phyloP scores from a whole-genome alignment of 2,888 invertebrate genomes.

The Oligia fasciuncula region DNA sequence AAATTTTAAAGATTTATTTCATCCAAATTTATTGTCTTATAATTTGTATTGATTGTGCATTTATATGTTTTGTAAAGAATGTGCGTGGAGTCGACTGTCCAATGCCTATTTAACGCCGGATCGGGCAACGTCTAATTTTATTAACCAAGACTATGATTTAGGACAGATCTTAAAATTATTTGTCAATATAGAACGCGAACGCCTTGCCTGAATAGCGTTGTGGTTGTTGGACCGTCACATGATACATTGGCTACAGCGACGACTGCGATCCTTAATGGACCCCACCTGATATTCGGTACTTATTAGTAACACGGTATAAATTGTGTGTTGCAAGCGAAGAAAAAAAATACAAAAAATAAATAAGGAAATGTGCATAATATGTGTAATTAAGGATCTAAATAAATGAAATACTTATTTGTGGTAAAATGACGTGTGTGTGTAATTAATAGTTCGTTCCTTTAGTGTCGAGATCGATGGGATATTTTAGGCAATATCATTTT shows the following conservation, averaged over 20 bases:
- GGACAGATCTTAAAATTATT: conserved; percentile 23
- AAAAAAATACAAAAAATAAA: conserved; percentile 67
- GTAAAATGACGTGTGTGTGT: conserved; percentile 68
- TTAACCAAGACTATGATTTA: neutral
- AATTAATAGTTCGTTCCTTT: conserved; percentile 64
- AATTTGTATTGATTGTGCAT: conserved; percentile 53
- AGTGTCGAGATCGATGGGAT: conserved; percentile 63
- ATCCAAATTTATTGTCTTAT: conserved; percentile 40
- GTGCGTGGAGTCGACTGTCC: conserved; percentile 14
- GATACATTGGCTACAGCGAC: conserved; percentile 31
- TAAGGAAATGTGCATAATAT: conserved; percentile 81
- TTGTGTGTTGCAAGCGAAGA: conserved; percentile 72
- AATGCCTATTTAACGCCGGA: conserved; percentile 5
- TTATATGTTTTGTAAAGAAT: conserved; percentile 45
- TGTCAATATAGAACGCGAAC: neutral
- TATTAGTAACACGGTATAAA: conserved; percentile 71
- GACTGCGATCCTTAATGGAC: conserved; percentile 42
- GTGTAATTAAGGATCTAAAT: conserved; percentile 70
- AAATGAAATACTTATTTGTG: conserved; percentile 60
- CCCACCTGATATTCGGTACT: conserved; percentile 75
- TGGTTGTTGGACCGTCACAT: conserved; percentile 24
- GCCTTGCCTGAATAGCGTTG: neutral
- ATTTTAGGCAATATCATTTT: conserved; percentile 63
- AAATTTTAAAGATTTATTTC: conserved; percentile 35
- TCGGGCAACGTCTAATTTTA: conserved; percentile 5